These are phyloP conservation scores for Pachypanchax playfairii DNA, from an alignment of 2,113 vertebrate genomes.

Conservation along the genomic window DNA sequence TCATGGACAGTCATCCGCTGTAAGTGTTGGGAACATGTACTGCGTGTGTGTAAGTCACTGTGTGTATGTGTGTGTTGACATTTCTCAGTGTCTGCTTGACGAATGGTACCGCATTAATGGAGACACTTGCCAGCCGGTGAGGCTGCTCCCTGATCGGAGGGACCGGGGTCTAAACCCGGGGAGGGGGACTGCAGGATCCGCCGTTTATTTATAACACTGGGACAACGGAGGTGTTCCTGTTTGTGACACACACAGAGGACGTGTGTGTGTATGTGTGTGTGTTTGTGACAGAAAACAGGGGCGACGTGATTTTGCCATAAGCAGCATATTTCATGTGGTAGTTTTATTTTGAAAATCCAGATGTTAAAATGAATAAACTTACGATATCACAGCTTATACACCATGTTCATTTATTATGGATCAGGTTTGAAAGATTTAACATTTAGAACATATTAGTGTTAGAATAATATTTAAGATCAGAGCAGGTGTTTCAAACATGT, in stretches of 20 bases:
- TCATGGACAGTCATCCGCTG: slow-evolving; percentile 89
- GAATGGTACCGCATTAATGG: slow-evolving; percentile 74
- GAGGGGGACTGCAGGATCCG: background rate
- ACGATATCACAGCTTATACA: background rate
- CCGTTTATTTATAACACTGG: background rate
- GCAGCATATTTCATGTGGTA: slow-evolving; percentile 20
- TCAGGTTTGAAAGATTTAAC: too few relatives aligned
- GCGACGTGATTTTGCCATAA: slow-evolving; percentile 42
- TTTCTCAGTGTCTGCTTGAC: slow-evolving; percentile 62
- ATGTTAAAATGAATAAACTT: background rate
- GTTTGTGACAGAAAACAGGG: slow-evolving; percentile 51
- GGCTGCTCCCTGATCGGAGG: slow-evolving; percentile 39
- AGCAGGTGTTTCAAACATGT: too few relatives aligned
- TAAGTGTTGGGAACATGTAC: slow-evolving; percentile 71
- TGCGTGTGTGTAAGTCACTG: background rate
- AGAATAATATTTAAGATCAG: too few relatives aligned
- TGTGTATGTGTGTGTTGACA: slow-evolving; percentile 55
- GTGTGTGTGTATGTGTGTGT: slow-evolving; percentile 36
- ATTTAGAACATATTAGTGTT: too few relatives aligned
- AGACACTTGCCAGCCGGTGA: slow-evolving; percentile 61
- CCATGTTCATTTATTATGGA: too few relatives aligned
- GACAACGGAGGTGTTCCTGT: slow-evolving; percentile 31
- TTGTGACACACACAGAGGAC: slow-evolving; percentile 6
- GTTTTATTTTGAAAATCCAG: slow-evolving; percentile 15
- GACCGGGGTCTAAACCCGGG: slow-evolving; percentile 17